These are phyloP conservation scores for Hippopotamus amphibius DNA, from an alignment of 2,113 vertebrate genomes.

Conservation along the genomic window DNA sequence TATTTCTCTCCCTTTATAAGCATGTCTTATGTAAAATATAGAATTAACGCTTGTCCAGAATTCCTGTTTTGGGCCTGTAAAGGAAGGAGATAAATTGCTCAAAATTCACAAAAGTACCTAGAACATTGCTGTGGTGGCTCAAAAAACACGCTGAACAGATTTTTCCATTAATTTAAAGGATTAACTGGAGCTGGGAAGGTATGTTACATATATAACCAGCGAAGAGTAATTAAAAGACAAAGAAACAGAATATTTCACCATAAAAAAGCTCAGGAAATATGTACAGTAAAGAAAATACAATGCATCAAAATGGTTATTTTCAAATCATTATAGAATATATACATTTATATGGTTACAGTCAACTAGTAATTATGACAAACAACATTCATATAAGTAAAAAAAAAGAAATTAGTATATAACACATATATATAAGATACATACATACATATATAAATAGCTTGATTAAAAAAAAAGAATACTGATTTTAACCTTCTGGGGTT, in stretches of 20 bases:
- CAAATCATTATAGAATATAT: not conserved
- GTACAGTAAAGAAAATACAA: not conserved
- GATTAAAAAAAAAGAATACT: not conserved
- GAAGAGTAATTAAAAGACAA: not conserved
- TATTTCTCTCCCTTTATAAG: not conserved
- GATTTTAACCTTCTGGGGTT: constrained; percentile 17
- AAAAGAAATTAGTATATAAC: not conserved
- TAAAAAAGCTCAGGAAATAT: not conserved
- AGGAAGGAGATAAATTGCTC: not conserved
- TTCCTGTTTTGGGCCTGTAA: not conserved
- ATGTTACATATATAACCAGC: not conserved
- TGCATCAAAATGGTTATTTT: not conserved
- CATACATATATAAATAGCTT: not conserved
- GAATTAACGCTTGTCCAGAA: not conserved
- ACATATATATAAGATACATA: not conserved
- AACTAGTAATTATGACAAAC: not conserved
- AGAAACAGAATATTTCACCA: not conserved
- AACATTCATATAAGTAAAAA: not conserved
- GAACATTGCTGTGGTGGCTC: not conserved
- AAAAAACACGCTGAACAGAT: not conserved
- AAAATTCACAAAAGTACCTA: not conserved
- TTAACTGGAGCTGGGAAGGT: not conserved
- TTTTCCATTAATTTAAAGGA: not conserved
- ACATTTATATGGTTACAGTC: not conserved
- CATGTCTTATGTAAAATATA: not conserved